Conservation (phyloP, 2,113 vertebrate species). For the Morone saxatilis region DNA sequence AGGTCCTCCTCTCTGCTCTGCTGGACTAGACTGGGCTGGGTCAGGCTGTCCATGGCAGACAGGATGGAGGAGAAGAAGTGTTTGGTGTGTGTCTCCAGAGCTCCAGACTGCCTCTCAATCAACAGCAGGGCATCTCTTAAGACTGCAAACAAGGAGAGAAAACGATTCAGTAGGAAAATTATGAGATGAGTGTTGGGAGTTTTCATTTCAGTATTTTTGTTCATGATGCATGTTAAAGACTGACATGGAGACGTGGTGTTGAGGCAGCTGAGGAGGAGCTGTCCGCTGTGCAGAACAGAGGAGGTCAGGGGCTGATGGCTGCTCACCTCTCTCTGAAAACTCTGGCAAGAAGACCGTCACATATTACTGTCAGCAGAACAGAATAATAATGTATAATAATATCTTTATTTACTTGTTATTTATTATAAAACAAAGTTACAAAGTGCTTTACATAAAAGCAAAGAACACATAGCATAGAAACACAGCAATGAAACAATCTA, state of each 20-base stretch:
- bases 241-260: slow-evolving; percentile 88
- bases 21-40: slow-evolving; percentile 38
- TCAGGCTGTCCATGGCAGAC: slow-evolving; percentile 81
- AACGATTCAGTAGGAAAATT: not conserved
- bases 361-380: not conserved
- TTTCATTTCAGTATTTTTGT: rapidly evolving
- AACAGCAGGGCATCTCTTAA: slow-evolving; percentile 88
- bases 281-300: slow-evolving; percentile 88
- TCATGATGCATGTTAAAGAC: not conserved
- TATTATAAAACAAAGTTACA: no score
- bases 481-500: no score
- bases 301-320: slow-evolving; percentile 86
- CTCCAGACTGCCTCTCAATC: slow-evolving; percentile 86
- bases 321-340: slow-evolving; percentile 88
- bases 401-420: no score
- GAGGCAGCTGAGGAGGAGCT: slow-evolving; percentile 89
- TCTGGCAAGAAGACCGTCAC: slow-evolving; percentile 72
- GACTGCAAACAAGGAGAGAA: slow-evolving; percentile 76
- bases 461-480: no score
- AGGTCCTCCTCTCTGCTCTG: not conserved
- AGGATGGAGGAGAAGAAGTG: slow-evolving; percentile 87
- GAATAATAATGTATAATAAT: no score
- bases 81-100: slow-evolving; percentile 85
- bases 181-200: not conserved
- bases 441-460: no score